Base-by-base conservation (phyloP, 2,888 invertebrate genomes). In the Drosophila austrosaltans region DNA sequence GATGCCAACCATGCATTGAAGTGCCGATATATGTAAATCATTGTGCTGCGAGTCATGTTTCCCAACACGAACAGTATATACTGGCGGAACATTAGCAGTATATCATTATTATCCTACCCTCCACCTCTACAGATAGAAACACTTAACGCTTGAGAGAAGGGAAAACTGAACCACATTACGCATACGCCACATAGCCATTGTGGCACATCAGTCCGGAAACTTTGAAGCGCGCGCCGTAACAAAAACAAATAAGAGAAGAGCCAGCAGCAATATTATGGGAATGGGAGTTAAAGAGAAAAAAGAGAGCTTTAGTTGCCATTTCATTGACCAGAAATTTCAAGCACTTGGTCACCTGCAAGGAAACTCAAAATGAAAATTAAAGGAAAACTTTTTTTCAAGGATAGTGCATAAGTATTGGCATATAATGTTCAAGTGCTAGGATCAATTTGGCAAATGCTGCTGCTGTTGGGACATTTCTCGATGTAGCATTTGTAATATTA, bases 171-270 rank as follows among this genome's bases (percentile, higher is more conserved):
- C 32, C 61, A 64, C 78, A 82, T 79, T 84, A 81, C 81, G 82
- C 79, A 85, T 82, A 81, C 83, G 82, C 88, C 79, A 69, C 78
- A 62, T 78, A 63, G 75, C 59, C 72, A 76, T 76, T 53, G 53
- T 77, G 68, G 71, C 76, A 77, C 76, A 77, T 79, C 76, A 78
- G 81, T 82, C 85, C 78, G 82, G 78, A 72, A 82, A 80, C 76
- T 72, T 77, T 59, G 73, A 71, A 63, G 64, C 71, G 66, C 72
- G 70, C 71, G 67, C 66, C 66, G 68, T 65, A 76, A 76, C 67
- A 81, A 70, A 68, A 68, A 53, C 56, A 72, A 63, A 77, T 69
- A 72, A 72, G 16, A 32, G 20, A 36, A 39, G 22, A 48, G 22
- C 22, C 48, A 25, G 16, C 10, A 28, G 58, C 25, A 28, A 40